phyloP scores from a whole-genome alignment of 2,888 invertebrate species.

The Oscheius sp. region DNA sequence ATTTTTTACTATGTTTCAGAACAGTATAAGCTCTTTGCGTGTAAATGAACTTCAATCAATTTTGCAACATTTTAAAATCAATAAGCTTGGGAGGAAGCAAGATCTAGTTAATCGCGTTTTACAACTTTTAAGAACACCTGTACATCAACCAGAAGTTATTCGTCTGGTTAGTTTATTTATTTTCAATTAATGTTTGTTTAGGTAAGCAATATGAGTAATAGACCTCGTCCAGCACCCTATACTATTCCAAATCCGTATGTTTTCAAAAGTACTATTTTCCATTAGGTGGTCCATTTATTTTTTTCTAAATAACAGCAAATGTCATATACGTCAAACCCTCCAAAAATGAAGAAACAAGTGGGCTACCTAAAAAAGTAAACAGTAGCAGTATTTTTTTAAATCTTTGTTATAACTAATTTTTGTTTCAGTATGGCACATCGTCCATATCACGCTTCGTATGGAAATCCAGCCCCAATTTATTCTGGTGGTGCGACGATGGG shows the following conservation, averaged over 20 bases:
- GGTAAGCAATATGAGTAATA: not conserved
- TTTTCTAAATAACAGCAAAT: too few relatives aligned
- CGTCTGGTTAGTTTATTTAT: not conserved
- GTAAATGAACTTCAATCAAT: conserved; percentile 46
- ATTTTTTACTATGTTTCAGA: conserved; percentile 2
- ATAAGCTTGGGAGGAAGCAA: conserved; percentile 55
- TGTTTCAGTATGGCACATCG: not conserved
- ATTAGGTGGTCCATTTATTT: too few relatives aligned
- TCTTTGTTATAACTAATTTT: not conserved
- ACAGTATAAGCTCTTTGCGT: conserved; percentile 10
- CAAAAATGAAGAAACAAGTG: too few relatives aligned
- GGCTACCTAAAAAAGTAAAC: too few relatives aligned
- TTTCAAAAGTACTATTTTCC: not conserved
- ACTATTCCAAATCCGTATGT: not conserved
- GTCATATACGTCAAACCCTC: too few relatives aligned
- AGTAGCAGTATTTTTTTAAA: too few relatives aligned
- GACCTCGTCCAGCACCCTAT: conserved; percentile 7
- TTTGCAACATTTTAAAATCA: conserved; percentile 36
- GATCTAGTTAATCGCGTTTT: conserved; percentile 44
- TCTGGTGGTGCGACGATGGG: conserved; percentile 6
- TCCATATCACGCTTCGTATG: not conserved
- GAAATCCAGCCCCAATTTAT: not conserved
- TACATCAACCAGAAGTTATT: conserved; percentile 8
- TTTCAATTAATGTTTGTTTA: not conserved
- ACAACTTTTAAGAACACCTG: conserved; percentile 7